phyloP scores from a whole-genome alignment of 2,113 vertebrate species.

The Dinomys branickii region DNA sequence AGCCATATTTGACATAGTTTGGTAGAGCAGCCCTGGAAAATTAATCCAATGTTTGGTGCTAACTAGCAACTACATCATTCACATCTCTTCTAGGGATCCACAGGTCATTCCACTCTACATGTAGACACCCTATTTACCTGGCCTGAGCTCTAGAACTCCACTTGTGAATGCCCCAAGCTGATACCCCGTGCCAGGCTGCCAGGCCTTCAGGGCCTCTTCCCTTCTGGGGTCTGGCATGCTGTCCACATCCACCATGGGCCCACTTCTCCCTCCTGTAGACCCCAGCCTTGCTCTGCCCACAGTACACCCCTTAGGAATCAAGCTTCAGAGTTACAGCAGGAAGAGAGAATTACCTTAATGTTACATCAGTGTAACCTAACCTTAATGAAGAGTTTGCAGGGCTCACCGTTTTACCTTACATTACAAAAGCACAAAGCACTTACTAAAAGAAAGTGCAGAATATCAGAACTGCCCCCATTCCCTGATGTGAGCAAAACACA shows the following conservation, averaged over 20 bases:
- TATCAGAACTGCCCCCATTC: not conserved
- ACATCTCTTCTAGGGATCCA: not conserved
- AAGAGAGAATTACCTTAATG: not conserved
- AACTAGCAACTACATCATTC: not conserved
- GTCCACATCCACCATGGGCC: fast-evolving
- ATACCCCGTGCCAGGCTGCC: not conserved
- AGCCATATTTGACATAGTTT: not conserved
- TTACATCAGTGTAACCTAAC: not conserved
- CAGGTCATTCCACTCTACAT: not conserved
- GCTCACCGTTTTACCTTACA: not conserved
- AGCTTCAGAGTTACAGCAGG: not conserved
- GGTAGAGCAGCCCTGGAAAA: not conserved
- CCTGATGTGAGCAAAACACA: conserved; percentile 5
- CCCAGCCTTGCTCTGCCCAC: not conserved
- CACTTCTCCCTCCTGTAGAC: too few species aligned
- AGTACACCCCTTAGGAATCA: not conserved
- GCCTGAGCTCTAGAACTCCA: not conserved
- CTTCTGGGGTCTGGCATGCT: not conserved
- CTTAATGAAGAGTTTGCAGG: not conserved
- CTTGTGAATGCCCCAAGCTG: not conserved
- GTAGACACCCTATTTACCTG: not conserved
- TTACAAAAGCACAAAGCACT: not conserved
- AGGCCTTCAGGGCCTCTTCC: not conserved
- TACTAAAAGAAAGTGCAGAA: conserved; percentile 14
- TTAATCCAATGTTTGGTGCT: not conserved